Evolutionary conservation across 2,113 vertebrate species (phyloP).

Genomic region (Hemicordylus capensis): DNA sequence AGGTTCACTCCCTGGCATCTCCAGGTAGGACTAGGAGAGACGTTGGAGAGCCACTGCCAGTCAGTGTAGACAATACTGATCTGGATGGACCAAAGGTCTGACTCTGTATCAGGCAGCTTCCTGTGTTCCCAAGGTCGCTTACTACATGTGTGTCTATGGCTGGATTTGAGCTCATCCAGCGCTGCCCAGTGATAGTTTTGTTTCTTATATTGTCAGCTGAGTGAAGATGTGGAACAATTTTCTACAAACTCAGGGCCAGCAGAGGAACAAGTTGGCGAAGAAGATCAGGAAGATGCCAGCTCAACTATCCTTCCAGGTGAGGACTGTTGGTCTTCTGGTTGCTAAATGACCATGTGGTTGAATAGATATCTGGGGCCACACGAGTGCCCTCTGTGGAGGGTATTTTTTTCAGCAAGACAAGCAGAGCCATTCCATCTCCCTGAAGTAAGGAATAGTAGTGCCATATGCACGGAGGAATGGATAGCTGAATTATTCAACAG

Average conservation of each 20-base stretch:
- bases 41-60: too few relatives aligned
- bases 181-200: neutral
- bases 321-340: conserved; percentile 8
- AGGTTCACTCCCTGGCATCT: too few relatives aligned
- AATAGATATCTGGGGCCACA: neutral
- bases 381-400: neutral
- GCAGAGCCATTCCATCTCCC: neutral
- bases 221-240: conserved; percentile 75
- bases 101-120: too few relatives aligned
- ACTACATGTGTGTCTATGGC: neutral
- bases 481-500: neutral
- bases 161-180: neutral
- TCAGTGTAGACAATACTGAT: too few relatives aligned
- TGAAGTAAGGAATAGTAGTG: neutral
- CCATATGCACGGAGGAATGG: neutral
- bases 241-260: conserved; percentile 62
- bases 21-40: too few relatives aligned
- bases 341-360: neutral
- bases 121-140: neutral
- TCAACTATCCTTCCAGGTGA: conserved; percentile 80
- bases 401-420: neutral
- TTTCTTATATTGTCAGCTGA: conserved; percentile 78
- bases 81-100: too few relatives aligned
- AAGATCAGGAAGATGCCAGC: conserved; percentile 62
- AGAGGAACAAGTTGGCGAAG: conserved; percentile 69